phyloP scores from a whole-genome alignment of 1,140 invertebrate genomes.

The Brachionus plicatilis region DNA sequence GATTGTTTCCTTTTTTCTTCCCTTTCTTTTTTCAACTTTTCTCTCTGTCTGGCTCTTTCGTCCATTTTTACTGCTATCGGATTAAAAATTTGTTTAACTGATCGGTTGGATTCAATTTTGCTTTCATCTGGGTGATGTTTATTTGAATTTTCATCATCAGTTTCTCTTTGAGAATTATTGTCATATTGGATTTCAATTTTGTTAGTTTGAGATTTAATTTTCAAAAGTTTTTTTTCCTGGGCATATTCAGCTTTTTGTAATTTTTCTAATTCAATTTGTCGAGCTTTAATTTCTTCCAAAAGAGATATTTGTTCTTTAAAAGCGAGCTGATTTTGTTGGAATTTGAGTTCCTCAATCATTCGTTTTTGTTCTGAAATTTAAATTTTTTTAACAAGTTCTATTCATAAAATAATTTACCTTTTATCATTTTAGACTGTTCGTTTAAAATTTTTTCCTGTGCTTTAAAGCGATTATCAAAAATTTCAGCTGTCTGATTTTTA shows the following conservation, averaged over 20 bases:
- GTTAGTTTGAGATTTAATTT: background rate
- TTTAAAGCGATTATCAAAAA: slow-evolving; percentile 50
- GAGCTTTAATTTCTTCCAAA: slow-evolving; percentile 34
- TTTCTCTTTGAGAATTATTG: background rate
- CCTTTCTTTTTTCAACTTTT: slow-evolving; percentile 49
- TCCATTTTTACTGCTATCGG: slow-evolving; percentile 48
- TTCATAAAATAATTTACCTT: slow-evolving; percentile 5
- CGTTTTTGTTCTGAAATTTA: slow-evolving; percentile 47
- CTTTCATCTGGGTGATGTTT: background rate
- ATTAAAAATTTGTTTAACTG: background rate
- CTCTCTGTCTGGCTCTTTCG: slow-evolving; percentile 49
- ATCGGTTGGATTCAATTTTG: background rate
- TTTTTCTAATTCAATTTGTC: slow-evolving; percentile 27
- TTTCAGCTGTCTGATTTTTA: slow-evolving; percentile 45
- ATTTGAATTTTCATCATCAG: background rate
- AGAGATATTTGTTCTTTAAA: slow-evolving; percentile 44
- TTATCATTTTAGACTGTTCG: slow-evolving; percentile 32
- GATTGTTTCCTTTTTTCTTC: slow-evolving; percentile 48
- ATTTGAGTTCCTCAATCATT: slow-evolving; percentile 52
- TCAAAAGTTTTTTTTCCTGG: slow-evolving; percentile 27
- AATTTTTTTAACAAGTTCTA: background rate
- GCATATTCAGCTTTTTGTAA: background rate
- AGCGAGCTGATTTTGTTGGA: slow-evolving; percentile 45
- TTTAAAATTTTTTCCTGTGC: slow-evolving; percentile 48
- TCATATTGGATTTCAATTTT: background rate